Percentiles rank a stretch among this genome's conserved stretches.
phyloP scores from a whole-genome alignment of 2,113 vertebrate species.

The Capreolus pygargus region DNA sequence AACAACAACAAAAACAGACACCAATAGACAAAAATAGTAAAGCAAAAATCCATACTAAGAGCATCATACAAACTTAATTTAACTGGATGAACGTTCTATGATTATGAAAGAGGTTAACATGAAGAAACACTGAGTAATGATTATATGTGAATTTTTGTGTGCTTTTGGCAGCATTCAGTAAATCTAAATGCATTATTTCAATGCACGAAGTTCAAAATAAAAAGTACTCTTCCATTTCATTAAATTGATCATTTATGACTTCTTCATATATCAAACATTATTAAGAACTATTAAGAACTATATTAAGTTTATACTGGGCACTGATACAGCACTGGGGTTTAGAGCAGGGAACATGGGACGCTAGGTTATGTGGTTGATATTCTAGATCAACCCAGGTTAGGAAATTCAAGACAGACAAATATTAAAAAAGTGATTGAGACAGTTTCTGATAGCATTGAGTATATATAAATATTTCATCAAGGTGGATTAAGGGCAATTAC shows the following conservation, averaged over 20 bases:
- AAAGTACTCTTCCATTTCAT: neutral
- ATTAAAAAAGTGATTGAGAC: neutral
- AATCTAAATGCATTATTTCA: neutral
- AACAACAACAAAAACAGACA: neutral
- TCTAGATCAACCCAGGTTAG: neutral
- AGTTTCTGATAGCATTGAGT: neutral
- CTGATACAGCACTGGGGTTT: neutral
- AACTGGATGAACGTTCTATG: neutral
- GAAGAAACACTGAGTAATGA: neutral
- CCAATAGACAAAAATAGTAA: neutral
- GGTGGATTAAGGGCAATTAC: neutral
- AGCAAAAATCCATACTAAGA: neutral
- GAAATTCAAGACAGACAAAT: neutral
- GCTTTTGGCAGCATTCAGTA: neutral
- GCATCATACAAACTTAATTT: neutral
- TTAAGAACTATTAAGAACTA: neutral
- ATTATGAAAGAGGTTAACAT: neutral
- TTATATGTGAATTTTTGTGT: neutral
- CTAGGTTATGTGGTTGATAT: neutral
- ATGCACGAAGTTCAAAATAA: neutral
- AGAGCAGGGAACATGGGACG: neutral
- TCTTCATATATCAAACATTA: neutral
- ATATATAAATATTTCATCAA: neutral
- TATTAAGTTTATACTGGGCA: neutral
- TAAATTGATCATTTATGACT: neutral